A percentile compares a stretch with the other conserved stretches of the same genome.
These are phyloP conservation scores for Syritta pipiens DNA, from an alignment of 2,888 invertebrate genomes.

Conservation along the genomic window DNA sequence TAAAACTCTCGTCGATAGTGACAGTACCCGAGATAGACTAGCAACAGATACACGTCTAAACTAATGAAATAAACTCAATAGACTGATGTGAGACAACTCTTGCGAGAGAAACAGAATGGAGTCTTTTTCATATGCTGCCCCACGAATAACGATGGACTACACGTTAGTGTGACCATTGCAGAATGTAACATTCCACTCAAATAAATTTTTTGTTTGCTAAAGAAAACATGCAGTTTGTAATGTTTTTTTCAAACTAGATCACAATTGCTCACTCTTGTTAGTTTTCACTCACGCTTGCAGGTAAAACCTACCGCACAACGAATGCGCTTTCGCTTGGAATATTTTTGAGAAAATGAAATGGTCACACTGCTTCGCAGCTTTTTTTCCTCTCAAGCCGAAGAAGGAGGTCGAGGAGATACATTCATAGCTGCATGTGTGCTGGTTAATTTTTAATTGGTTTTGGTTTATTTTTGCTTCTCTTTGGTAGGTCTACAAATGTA, in stretches of 20 bases:
- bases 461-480: constrained; percentile 27
- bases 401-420: constrained; percentile 40
- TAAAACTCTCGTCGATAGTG: constrained; percentile 20
- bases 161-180: no score
- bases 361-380: constrained; percentile 65
- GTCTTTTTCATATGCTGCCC: constrained; percentile 25
- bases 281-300: no score
- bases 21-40: no score
- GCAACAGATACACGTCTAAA: constrained; percentile 54
- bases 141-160: no score
- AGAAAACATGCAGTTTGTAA: no score
- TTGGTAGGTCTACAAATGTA: not conserved
- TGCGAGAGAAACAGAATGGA: constrained; percentile 42
- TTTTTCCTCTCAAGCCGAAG: constrained; percentile 50
- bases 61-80: constrained; percentile 57
- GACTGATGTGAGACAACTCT: constrained; percentile 51
- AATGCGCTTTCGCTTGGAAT: no score
- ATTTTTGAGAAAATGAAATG: no score
- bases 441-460: constrained; percentile 14
- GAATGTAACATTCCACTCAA: no score
- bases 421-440: constrained; percentile 17
- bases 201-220: no score
- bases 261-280: no score
- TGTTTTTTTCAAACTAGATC: no score
- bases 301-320: no score